Evolutionary conservation across 2,888 invertebrate genomes (phyloP), one percentile per base, ranked within the genome.

Genomic region (Athripsodes cinereus): DNA sequence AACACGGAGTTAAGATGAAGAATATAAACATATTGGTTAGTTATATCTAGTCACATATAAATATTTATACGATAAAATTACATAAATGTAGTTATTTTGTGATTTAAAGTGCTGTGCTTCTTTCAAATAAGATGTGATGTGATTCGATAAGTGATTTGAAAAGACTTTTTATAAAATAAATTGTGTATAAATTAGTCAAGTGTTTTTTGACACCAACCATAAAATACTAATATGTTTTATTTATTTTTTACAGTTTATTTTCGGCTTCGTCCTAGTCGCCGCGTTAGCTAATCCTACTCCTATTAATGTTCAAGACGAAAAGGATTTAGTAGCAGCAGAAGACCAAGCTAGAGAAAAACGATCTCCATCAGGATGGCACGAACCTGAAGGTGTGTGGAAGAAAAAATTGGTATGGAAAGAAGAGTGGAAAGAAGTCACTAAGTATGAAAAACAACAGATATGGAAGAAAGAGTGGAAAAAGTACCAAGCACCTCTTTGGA

Each of bases 361-460:
- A 62, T 80, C 82, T 65, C 77, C 76, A n/a, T 26, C 26, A 10
- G 74, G 75, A 57, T 78, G 78, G 76, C 79, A 82, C 66, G 79
- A 81, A 55, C 78, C 80, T 60, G 76, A 81, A 67, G 90, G 90
- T 60, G 83, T 84, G 65, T 90, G 88, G 88, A 87, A 90, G 71
- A 90, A 90, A 72, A 90, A 90, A 71, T 78, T 91, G 49, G 82
- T 82, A 22, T 92, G 91, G 91, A 91, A 91, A 72, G 86, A 87
- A 60, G 89, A 90, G 65, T 90, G 88, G 88, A 83, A 86, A 66
- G 82, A 86, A 69, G 75, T 87, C 22, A 88, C 86, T 87, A 88
- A 88, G 71, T 83, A 82, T 0, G 83, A 87, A 48, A 88, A 88
- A 66, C 89, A 90, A 70, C 76, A 86, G 55, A 74, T 77, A 51